Base-by-base conservation (phyloP, 2,113 vertebrate species). In the Oreochromis aureus region DNA sequence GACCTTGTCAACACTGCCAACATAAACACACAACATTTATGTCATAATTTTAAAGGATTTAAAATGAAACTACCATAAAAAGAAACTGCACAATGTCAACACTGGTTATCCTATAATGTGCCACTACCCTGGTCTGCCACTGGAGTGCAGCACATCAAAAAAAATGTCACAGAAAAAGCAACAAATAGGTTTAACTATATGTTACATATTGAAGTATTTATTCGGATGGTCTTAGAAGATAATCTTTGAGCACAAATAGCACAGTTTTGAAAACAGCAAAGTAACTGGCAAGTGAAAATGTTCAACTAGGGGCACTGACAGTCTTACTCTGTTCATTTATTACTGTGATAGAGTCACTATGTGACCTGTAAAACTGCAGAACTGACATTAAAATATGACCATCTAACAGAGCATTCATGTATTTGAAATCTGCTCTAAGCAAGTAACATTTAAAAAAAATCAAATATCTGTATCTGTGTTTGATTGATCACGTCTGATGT, bases 131-230 rank as follows among this genome's bases (percentile, higher is more conserved):
- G 16, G 34, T 32, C 27, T 2, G 16, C 85, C 87, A 85, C 80
- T 11, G 27, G 90, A 83, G 87, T 2, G 82, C 80, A 87, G 87
- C 54, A 51, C 1, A 55, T 59, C n/a, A 48, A 39, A 73, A 16
- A 16, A 22, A 59, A 84, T 18, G 7, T 7, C 18, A n/a, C 61
- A 27, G 13, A 30, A 4, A 46, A 9, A 30, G 32, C 13, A 15
- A 16, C 22, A 7, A 48, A 19, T 48, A 7, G 46, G 16, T 76
- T 7, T 48, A 76, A 30, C 24, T 48, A 7, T 0, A 48, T 2
- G 24, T 48, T 7, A 30, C 0, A 30, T 32, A 51, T 78, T 51
- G 18, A 51, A 78, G 16, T 30, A 32, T 51, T 51, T 51, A 53
- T 51, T 51, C 0, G 11, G 27, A 6, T 19, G 27, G 27, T 53